A percentile compares a stretch with the other conserved stretches of the same genome.
These are phyloP conservation scores for Anguilla pacifica DNA, from an alignment of 2,797 vertebrate species.

Conservation along the genomic window DNA sequence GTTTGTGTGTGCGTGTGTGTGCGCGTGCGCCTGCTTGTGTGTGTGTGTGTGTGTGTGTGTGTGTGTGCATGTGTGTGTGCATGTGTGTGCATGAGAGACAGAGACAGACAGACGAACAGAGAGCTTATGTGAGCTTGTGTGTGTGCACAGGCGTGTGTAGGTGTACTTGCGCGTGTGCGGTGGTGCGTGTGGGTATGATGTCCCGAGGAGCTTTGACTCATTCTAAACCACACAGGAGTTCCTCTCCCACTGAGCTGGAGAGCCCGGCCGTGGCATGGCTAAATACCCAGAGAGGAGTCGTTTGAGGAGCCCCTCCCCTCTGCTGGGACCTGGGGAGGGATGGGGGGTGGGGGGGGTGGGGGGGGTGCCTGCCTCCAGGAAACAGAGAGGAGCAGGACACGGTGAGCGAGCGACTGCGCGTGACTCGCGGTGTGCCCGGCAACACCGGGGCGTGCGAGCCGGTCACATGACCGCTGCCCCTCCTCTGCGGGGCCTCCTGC, in stretches of 20 bases:
- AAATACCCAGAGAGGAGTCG: not conserved
- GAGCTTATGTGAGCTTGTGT: not conserved
- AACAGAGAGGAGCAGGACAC: not conserved
- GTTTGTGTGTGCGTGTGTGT: not conserved
- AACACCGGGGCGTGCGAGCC: not conserved
- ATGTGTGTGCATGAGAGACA: not conserved
- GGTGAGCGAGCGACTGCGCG: not conserved
- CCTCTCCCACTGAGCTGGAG: not conserved
- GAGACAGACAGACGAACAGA: not conserved
- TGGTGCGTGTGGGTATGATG: too few species aligned
- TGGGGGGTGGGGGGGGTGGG: not conserved
- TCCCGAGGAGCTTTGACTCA: slow-evolving; percentile 9
- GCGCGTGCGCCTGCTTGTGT: too few species aligned
- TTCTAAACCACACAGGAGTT: not conserved
- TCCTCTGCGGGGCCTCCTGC: not conserved
- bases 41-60: too few species aligned
- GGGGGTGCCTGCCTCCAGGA: not conserved
- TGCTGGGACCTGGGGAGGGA: not conserved
- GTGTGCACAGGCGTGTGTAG: not conserved
- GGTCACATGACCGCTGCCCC: not conserved
- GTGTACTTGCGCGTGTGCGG: not conserved
- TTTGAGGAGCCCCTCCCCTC: not conserved
- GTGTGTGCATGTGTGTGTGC: not conserved
- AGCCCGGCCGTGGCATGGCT: not conserved
- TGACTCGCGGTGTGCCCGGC: not conserved